These are phyloP conservation scores for Villa cingulata DNA, from an alignment of 2,888 invertebrate species.

Conservation along the genomic window DNA sequence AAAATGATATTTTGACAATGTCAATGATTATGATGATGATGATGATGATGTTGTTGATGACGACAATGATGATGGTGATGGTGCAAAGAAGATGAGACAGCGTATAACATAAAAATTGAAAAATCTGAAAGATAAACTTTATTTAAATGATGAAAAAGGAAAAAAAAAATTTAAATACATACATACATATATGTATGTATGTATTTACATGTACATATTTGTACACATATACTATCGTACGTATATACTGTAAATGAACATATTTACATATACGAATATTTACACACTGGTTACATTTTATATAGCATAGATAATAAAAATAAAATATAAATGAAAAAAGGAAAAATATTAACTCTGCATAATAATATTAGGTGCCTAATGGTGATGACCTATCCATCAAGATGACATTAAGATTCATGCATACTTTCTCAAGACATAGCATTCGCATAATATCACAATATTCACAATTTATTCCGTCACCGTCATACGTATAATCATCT, in stretches of 20 bases:
- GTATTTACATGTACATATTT: too few relatives aligned
- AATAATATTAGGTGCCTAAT: background rate
- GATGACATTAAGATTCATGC: conserved; percentile 7
- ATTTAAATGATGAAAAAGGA: too few relatives aligned
- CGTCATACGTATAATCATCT: too few relatives aligned
- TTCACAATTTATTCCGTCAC: conserved; percentile 1
- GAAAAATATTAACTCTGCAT: too few relatives aligned
- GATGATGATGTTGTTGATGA: background rate
- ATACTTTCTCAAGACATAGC: conserved; percentile 8
- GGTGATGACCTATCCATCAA: conserved; percentile 7
- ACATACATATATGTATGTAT: too few relatives aligned
- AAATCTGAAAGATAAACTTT: too few relatives aligned
- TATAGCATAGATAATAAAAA: too few relatives aligned
- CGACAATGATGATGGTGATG: background rate
- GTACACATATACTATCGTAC: background rate
- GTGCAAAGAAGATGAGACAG: background rate
- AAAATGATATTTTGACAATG: too few relatives aligned
- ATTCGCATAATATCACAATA: conserved; percentile 6
- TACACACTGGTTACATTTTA: too few relatives aligned
- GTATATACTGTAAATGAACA: background rate
- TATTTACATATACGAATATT: too few relatives aligned
- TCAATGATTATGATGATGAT: too few relatives aligned
- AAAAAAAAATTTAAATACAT: background rate
- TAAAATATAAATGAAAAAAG: too few relatives aligned
- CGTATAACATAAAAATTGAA: background rate